These are phyloP conservation scores for Chelmon rostratus DNA, from an alignment of 2,797 vertebrate genomes.

Conservation along the genomic window DNA sequence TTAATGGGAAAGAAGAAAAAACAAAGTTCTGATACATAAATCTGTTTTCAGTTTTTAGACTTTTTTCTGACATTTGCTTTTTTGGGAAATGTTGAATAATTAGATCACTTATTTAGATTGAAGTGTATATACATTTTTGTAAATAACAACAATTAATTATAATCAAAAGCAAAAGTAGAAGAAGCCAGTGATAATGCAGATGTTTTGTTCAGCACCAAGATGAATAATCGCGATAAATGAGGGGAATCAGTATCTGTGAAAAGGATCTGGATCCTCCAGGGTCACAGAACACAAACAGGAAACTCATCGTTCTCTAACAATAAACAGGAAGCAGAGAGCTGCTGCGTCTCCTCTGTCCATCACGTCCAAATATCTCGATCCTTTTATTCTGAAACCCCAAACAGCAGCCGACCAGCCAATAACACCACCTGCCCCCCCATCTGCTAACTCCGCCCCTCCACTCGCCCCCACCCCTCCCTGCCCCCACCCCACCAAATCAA, in stretches of 20 bases:
- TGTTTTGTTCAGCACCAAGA: background rate
- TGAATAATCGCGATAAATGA: background rate
- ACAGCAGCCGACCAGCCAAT: slow-evolving; percentile 27
- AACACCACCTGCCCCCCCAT: slow-evolving; percentile 57
- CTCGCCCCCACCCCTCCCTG: background rate
- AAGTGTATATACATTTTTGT: no score
- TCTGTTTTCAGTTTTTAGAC: no score
- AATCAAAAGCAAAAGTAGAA: background rate
- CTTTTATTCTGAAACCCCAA: slow-evolving; percentile 66
- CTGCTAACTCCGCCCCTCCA: slow-evolving; percentile 17
- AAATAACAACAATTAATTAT: no score
- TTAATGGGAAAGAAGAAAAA: no score
- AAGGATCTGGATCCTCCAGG: background rate
- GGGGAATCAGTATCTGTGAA: background rate
- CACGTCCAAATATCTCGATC: slow-evolving; percentile 44
- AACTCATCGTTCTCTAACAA: background rate
- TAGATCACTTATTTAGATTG: no score
- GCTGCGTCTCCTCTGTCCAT: slow-evolving; percentile 2
- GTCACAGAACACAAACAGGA: slow-evolving; percentile 3
- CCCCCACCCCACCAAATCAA: slow-evolving; percentile 52
- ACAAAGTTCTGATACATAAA: no score
- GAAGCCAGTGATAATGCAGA: background rate
- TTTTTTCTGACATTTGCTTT: no score
- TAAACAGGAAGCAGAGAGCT: slow-evolving; percentile 23
- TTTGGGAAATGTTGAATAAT: no score